phyloP scores from a whole-genome alignment of 2,113 vertebrate species.

The Serinus canaria region DNA sequence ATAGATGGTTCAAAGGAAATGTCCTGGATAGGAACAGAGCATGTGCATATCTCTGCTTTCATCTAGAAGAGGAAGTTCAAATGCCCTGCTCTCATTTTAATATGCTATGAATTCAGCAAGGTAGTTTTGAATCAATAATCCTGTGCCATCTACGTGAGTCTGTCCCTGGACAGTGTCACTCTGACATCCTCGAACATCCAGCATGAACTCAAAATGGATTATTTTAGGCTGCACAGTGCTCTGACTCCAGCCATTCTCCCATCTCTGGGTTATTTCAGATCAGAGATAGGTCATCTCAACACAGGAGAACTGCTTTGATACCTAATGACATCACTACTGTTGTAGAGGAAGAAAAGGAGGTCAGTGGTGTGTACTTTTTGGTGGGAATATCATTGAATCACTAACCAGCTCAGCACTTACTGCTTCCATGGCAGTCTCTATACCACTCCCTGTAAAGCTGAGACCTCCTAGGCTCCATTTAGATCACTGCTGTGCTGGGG shows the following conservation, averaged over 20 bases:
- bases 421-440: not conserved
- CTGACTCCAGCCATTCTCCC: not conserved
- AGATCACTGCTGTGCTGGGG: not conserved
- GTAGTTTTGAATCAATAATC: not conserved
- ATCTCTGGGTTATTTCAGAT: not conserved
- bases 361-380: not conserved
- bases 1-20: not conserved
- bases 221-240: not conserved
- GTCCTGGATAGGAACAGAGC: not conserved
- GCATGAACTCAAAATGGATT: not conserved
- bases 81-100: not conserved
- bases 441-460: not conserved
- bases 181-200: not conserved
- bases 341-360: not conserved
- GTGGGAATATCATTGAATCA: not conserved
- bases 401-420: not conserved
- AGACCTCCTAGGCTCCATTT: not conserved
- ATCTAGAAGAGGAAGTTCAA: not conserved
- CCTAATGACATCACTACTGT: not conserved
- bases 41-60: not conserved
- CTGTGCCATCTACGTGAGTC: not conserved
- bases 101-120: not conserved
- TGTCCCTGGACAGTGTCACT: not conserved
- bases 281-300: not conserved
- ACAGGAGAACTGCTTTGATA: not conserved